Conservation (phyloP, 2,797 vertebrate genomes). For the Momotus momota region DNA sequence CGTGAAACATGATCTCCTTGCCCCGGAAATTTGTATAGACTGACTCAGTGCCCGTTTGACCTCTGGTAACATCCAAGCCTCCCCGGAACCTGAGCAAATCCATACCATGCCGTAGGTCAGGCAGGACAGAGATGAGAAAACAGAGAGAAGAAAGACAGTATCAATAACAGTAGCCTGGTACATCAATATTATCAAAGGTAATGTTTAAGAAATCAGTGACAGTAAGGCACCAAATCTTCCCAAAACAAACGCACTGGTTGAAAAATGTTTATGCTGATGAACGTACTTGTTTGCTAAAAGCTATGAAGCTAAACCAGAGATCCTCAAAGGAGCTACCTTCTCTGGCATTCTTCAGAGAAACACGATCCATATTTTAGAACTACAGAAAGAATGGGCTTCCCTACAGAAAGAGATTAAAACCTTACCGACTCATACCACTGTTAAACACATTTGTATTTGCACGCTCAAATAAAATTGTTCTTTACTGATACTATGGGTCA, state of each 20-base stretch:
- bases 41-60: slow-evolving; percentile 90
- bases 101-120: not conserved
- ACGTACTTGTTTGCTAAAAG: not conserved
- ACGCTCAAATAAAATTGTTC: not conserved
- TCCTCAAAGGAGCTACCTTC: not conserved
- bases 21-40: slow-evolving; percentile 89
- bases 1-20: slow-evolving; percentile 94
- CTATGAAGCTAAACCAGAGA: not conserved
- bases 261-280: not conserved
- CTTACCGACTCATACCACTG: not conserved
- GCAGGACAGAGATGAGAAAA: not conserved
- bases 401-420: not conserved
- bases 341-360: not conserved
- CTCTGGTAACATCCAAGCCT: slow-evolving; percentile 90
- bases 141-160: not conserved
- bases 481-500: not conserved
- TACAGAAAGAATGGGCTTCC: not conserved
- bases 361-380: not conserved
- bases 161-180: not conserved
- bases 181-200: not conserved
- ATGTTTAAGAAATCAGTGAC: not conserved
- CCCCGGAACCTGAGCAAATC: slow-evolving; percentile 86
- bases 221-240: not conserved
- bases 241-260: not conserved
- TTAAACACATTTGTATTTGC: not conserved